These are phyloP conservation scores for Nannoperca australis DNA, from an alignment of 2,797 vertebrate species.

Conservation along the genomic window DNA sequence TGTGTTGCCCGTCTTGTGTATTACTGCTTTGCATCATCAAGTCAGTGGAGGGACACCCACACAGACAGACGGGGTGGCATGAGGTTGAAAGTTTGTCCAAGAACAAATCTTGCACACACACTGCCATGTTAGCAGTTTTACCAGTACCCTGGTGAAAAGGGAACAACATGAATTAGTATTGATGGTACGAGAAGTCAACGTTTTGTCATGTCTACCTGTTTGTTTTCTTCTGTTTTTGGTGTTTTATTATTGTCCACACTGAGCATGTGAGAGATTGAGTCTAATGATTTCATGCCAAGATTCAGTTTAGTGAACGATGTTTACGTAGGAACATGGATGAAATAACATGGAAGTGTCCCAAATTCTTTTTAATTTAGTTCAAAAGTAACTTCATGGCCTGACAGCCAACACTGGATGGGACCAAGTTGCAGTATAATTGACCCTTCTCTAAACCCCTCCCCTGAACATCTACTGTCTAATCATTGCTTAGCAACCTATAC, in stretches of 20 bases:
- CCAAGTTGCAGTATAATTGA: background rate
- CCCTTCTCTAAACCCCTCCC: background rate
- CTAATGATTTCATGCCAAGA: background rate
- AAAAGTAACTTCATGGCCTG: background rate
- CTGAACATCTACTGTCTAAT: background rate
- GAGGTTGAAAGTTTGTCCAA: background rate
- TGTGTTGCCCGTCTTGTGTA: conserved; percentile 21
- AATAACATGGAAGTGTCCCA: background rate
- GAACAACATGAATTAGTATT: background rate
- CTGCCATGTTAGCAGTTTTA: background rate
- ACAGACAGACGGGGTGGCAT: background rate
- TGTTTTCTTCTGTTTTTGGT: background rate
- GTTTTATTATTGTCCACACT: background rate
- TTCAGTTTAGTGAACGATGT: background rate
- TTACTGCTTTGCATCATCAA: conserved; percentile 13
- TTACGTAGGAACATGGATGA: background rate
- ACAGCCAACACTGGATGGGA: background rate
- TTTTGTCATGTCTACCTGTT: conserved; percentile 9
- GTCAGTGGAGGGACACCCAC: background rate
- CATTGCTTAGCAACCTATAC: background rate
- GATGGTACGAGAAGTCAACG: background rate
- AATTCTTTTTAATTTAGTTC: background rate
- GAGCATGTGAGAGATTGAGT: background rate
- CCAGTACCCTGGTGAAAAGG: conserved; percentile 8
- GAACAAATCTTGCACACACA: background rate